Base-by-base conservation (phyloP, 2,797 vertebrate genomes). In the Liparis tanakae region DNA sequence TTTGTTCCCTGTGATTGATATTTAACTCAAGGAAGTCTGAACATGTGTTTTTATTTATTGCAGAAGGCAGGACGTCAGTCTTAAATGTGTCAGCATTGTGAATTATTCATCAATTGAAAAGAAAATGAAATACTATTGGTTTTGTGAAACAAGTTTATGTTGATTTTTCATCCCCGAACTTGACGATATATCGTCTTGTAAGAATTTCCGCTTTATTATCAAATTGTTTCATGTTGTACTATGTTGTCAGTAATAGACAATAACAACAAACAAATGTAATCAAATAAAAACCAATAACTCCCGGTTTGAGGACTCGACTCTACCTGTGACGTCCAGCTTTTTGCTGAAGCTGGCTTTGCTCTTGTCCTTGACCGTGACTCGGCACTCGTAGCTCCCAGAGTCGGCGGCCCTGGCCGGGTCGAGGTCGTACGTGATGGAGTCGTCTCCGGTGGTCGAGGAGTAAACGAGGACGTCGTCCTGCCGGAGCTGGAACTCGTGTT, bases 371-470 rank as follows among this genome's bases (percentile, higher is more conserved):
- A 94, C 88, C 3, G 25, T 79, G 72, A 95, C 90, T 10, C 15
- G 51, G 68, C 94, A 95, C 18, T 82, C 76, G 17, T 94, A 94
- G 33, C 0, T 78, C 1, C 94, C 94, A 0, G 94, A 91, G 85
- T 94, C 87, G 0, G 83, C 88, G 0, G 88, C 92, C 36, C 93
- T 82, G 76, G 92, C 93, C 0, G 89, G 81, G 44, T 18, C 2
- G 6, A 95, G 86, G 2, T 12, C 53, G 53, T 84, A 87, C 0
- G 8, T 4, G 9, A 87, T 17, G 0, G 43, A 33, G 37, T 88
- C 72, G 1, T 80, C 15, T 4, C 53, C 76, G 48, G 80, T 87
- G 59, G 78, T 86, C 0, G 43, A 10, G 30, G 87, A 58, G 80
- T 89, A 37, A 66, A 94, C 18, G 17, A 5, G 3, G 2, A n/a